Evolutionary conservation across 2,888 invertebrate genomes (phyloP).

Genomic region (Pseudococcus longispinus): DNA sequence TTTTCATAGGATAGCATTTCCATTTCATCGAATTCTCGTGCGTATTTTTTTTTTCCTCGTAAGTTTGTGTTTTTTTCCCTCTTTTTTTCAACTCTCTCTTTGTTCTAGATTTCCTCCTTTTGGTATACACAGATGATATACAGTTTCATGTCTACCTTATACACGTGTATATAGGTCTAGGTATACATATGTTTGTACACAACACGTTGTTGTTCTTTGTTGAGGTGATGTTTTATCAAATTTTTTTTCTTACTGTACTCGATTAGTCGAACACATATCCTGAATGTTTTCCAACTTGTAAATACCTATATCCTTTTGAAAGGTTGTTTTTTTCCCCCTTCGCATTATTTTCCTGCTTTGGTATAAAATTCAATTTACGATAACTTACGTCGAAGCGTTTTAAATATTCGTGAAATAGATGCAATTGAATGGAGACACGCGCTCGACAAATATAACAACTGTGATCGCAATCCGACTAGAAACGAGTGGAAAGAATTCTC

Average conservation of each 20-base stretch:
- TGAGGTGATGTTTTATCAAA: neutral
- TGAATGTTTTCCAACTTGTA: neutral
- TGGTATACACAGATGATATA: neutral
- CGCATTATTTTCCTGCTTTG: neutral
- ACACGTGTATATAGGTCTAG: neutral
- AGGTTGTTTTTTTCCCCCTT: neutral
- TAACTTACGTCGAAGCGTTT: neutral
- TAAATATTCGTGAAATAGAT: conserved; percentile 6
- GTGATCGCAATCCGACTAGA: neutral
- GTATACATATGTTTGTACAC: neutral
- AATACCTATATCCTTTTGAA: neutral
- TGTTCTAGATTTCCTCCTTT: neutral
- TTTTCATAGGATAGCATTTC: neutral
- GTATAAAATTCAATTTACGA: conserved; percentile 15
- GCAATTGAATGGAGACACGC: conserved; percentile 16
- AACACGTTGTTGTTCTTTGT: neutral
- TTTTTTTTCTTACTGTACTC: neutral
- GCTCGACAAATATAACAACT: conserved; percentile 9
- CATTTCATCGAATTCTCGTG: neutral
- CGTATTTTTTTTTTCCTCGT: neutral
- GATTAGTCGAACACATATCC: neutral
- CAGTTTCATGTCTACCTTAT: neutral
- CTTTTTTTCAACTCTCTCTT: neutral
- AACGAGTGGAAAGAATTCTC: conserved; percentile 6
- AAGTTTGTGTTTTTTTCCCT: neutral